phyloP scores from a whole-genome alignment of 1,140 invertebrate species.

The Nymphalis io region DNA sequence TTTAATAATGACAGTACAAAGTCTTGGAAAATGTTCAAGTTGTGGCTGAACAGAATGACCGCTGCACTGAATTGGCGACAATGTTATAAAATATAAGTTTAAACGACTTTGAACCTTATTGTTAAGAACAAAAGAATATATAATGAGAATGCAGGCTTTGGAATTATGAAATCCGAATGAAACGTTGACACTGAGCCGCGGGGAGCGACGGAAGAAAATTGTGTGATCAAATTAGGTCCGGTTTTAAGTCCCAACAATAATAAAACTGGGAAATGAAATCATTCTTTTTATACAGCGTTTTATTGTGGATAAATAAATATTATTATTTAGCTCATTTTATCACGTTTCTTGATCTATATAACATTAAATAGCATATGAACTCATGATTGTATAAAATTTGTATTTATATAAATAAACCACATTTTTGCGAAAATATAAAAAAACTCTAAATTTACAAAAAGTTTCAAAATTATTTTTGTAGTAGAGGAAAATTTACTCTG shows the following conservation, averaged over 20 bases:
- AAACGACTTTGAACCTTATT: constrained; percentile 39
- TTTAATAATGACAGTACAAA: constrained; percentile 66
- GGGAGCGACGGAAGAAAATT: constrained; percentile 63
- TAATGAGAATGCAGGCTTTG: constrained; percentile 31
- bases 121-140: constrained; percentile 8
- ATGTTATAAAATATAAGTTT: constrained; percentile 25
- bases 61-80: constrained; percentile 52
- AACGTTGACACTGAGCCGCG: constrained; percentile 69
- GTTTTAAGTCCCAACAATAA: constrained; percentile 57
- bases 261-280: constrained; percentile 51
- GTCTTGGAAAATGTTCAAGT: constrained; percentile 69
- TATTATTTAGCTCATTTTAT: too few species aligned
- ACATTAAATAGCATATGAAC: too few species aligned
- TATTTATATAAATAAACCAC: too few species aligned
- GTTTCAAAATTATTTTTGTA: too few species aligned
- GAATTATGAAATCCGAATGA: constrained; percentile 66
- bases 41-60: constrained; percentile 62
- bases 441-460: too few species aligned
- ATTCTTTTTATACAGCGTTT: background rate
- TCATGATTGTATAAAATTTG: too few species aligned
- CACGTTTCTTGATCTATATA: too few species aligned
- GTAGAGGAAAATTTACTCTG: too few species aligned
- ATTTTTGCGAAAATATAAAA: too few species aligned
- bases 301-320: too few species aligned
- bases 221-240: constrained; percentile 71